These are phyloP conservation scores for Scopus umbretta DNA, from an alignment of 2,113 vertebrate genomes.

Conservation along the genomic window DNA sequence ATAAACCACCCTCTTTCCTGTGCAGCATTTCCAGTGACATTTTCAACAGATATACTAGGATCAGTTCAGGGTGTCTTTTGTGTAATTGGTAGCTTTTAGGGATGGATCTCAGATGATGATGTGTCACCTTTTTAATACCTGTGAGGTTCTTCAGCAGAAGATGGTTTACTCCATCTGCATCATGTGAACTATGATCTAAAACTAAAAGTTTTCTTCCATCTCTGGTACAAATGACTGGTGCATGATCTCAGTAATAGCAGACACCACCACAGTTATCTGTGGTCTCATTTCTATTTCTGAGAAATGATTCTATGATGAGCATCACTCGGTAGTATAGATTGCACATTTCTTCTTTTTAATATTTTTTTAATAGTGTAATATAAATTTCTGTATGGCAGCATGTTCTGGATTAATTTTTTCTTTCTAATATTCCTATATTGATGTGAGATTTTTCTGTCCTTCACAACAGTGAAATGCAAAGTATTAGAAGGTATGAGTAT, in stretches of 20 bases:
- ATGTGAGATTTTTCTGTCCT: neutral
- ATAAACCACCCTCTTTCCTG: neutral
- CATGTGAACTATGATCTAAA: constrained; percentile 21
- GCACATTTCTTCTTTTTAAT: neutral
- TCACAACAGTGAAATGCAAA: neutral
- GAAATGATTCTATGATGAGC: neutral
- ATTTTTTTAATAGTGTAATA: neutral
- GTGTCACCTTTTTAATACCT: neutral
- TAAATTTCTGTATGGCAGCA: neutral
- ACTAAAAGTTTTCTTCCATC: neutral
- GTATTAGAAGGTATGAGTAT: neutral
- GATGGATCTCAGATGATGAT: neutral
- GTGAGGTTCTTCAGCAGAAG: neutral
- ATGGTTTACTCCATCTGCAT: neutral
- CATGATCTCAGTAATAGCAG: neutral
- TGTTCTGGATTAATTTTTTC: neutral
- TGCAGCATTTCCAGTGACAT: neutral
- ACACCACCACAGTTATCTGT: neutral
- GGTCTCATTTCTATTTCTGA: neutral
- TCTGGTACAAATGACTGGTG: neutral
- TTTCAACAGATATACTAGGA: neutral
- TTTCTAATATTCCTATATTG: neutral
- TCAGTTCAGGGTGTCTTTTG: neutral
- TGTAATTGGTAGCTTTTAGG: neutral
- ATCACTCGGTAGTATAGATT: neutral